phyloP scores from a whole-genome alignment of 2,888 invertebrate genomes.

The Apamea sordens region DNA sequence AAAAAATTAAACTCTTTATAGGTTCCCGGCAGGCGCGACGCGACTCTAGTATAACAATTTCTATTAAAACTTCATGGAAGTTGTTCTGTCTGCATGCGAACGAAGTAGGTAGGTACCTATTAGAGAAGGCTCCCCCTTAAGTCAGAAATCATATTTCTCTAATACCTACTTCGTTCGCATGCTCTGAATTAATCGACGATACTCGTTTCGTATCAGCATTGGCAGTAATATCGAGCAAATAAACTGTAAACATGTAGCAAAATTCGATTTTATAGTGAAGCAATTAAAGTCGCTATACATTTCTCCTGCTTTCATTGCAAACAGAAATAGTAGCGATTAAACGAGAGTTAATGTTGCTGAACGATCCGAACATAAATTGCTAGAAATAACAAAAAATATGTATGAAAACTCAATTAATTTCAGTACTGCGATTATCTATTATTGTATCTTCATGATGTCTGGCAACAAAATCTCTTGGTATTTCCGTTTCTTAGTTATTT shows the following conservation, averaged over 20 bases:
- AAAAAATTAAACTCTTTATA: not conserved
- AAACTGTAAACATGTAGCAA: conserved; percentile 53
- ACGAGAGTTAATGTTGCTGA: conserved; percentile 39
- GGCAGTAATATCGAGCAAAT: conserved; percentile 54
- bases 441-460: conserved; percentile 33
- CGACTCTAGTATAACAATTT: not conserved
- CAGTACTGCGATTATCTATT: conserved; percentile 22
- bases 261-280: conserved; percentile 59
- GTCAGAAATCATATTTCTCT: conserved; percentile 4
- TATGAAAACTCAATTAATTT: conserved; percentile 32
- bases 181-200: conserved; percentile 30
- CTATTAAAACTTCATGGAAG: not conserved
- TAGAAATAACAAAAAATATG: conserved; percentile 33
- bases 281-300: conserved; percentile 61
- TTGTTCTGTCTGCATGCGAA: too few species aligned
- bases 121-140: too few species aligned
- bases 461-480: conserved; percentile 20
- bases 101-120: too few species aligned
- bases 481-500: conserved; percentile 28
- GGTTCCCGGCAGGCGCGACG: not conserved
- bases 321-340: conserved; percentile 56
- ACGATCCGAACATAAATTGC: conserved; percentile 35
- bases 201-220: conserved; percentile 51
- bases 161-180: conserved; percentile 19
- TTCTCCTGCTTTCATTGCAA: conserved; percentile 54